Base-by-base conservation (phyloP, 1,140 invertebrate species). In the Triops cancriformis region DNA sequence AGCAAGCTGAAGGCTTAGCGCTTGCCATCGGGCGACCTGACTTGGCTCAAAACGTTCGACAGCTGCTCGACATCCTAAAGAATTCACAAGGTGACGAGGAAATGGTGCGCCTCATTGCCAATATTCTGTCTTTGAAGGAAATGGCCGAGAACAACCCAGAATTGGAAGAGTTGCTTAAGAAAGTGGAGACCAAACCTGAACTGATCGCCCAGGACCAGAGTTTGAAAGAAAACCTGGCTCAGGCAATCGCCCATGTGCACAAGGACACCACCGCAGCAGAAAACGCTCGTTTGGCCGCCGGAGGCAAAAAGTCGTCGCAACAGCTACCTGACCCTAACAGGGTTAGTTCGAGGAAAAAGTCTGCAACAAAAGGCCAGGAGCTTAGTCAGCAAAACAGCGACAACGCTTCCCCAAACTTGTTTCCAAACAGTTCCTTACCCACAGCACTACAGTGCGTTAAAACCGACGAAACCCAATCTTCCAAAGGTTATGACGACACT, bases 1-100 rank as follows among this genome's bases (percentile, higher is more conserved):
- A 88, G 1, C 90, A 93, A 83, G 91, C 91, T 0, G 85, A 90
- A 1, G 90, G 90, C 26, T 85, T 93, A 4, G 91, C 91, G 0
- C 89, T 87, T 83, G 89, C 91, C 23, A 83, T 93, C 6, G 91
- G 91, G 0, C 28, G 77, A 43, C 26, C 6, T 26, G 77, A 78
- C 72, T 73, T 78, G 23, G 77, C 77, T 41, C n/a, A 74, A 18
- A 78, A 31, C 18, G 41, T 78, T 73, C 77, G 77, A 31, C 41
- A 31, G 9, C 73, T 78, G 73, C 31, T 78, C 27, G 77, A 78
- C 37, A 78, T 78, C 23, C 42, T 78, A 10, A 78, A 73, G 51
- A 78, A 75, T 18, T 73, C 78, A 23, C 73, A 78, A 76, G 42
- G 72, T n/a, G 78, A 78, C 31, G 72, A 72, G 3, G 78, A 78